Conservation (phyloP, 1,140 invertebrate species). For the Potamilus streckersoni region DNA sequence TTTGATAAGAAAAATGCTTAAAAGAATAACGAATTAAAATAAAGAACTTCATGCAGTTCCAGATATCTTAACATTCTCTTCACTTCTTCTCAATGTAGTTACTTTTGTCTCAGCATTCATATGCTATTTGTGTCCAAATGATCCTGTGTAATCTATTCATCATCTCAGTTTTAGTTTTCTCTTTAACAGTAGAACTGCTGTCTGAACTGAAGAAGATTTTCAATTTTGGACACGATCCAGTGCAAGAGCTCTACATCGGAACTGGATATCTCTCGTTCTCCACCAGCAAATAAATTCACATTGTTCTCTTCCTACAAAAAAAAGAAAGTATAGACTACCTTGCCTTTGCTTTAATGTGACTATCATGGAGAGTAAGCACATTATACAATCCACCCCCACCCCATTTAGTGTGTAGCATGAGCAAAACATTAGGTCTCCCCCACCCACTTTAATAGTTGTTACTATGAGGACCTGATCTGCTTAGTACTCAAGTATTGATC, state of each 20-base stretch:
- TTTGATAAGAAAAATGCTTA: no score
- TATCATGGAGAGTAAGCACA: not conserved
- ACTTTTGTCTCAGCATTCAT: no score
- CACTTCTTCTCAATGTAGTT: no score
- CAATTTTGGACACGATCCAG: constrained; percentile 26
- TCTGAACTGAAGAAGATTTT: constrained; percentile 24
- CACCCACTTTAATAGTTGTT: not conserved
- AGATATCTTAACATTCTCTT: no score
- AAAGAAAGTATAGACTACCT: not conserved
- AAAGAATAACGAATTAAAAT: no score
- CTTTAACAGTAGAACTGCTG: not conserved
- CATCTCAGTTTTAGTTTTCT: no score
- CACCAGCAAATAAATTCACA: constrained; percentile 29
- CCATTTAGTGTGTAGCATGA: not conserved
- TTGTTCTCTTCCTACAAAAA: constrained; percentile 24
- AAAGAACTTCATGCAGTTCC: no score
- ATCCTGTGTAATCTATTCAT: no score
- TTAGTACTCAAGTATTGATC: no score
- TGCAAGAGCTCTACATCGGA: constrained; percentile 21
- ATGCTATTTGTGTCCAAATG: no score
- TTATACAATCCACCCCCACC: not conserved
- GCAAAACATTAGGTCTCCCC: not conserved
- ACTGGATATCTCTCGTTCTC: constrained; percentile 26
- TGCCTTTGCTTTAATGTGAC: not conserved
- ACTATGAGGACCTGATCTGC: not conserved